Evolutionary conservation across 1,140 invertebrate species (phyloP).

Genomic region (Eubasilissa regina): DNA sequence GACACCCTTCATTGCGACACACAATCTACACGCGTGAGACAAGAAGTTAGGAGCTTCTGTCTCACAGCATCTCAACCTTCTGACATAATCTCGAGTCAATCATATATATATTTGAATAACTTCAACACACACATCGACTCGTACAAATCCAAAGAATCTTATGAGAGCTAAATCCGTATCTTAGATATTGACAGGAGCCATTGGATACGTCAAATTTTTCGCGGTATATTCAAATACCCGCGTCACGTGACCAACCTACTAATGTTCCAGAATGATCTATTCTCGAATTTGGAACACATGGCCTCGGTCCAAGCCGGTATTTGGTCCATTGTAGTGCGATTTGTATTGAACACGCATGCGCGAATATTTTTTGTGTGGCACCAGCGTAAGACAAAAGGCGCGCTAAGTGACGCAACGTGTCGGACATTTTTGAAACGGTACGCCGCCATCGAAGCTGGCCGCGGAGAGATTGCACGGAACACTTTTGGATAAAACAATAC

Average conservation of each 20-base stretch:
- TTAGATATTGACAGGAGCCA: too few species aligned
- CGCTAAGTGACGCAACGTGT: slow-evolving; percentile 28
- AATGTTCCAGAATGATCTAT: not conserved
- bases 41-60: too few species aligned
- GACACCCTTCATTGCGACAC: too few species aligned
- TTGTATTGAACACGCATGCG: slow-evolving; percentile 4
- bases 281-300: slow-evolving; percentile 24
- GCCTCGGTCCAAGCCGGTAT: slow-evolving; percentile 26
- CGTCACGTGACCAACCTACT: not conserved
- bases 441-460: not conserved
- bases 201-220: too few species aligned
- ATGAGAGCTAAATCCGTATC: too few species aligned
- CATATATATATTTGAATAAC: too few species aligned
- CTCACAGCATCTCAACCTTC: too few species aligned
- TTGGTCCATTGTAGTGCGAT: slow-evolving; percentile 13
- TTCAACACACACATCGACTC: too few species aligned
- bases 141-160: too few species aligned
- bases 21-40: too few species aligned
- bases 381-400: slow-evolving; percentile 1
- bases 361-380: slow-evolving; percentile 17
- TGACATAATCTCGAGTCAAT: too few species aligned
- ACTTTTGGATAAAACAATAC: not conserved
- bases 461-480: slow-evolving; percentile 2
- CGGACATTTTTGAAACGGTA: slow-evolving; percentile 2
- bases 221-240: too few species aligned